Evolutionary conservation across 2,113 vertebrate species (phyloP), one percentile per base, ranked within the genome.

Genomic region (Lutjanus erythropterus): DNA sequence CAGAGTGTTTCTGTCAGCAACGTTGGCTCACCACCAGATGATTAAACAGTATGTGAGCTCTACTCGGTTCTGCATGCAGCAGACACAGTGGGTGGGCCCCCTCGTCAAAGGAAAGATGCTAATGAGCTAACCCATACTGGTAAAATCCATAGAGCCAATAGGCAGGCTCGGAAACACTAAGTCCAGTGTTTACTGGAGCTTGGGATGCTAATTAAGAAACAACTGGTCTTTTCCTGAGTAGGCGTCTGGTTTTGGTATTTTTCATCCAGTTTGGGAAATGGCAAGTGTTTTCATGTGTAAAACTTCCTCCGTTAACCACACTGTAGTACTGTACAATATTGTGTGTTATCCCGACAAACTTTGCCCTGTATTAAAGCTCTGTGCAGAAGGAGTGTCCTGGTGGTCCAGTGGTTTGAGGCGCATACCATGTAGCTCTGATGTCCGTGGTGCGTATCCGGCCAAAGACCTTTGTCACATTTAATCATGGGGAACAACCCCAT

Each of bases 71-170:
- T 61, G 85, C 55, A 59, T 69, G 78, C 85, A 69, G 79, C 81
- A 76, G 64, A 61, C 92, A n/a, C 85, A 82, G 88, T 94, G 93
- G 88, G 93, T 93, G 93, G 93, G 87, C 93, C 83, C 78, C 78
- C 86, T 84, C 67, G 81, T 93, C 93, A 87, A 84, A 64, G 80
- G 80, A 81, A 86, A 81, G 82, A 93, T 90, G 91, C 90, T 93
- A 92, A 91, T 87, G 89, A 88, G 87, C 75, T 86, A 86, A 88
- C 71, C 80, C 80, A 46, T 79, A 78, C 86, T 91, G 77, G 84
- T 83, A 80, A 82, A 87, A 81, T 81, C 83, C 78, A 73, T 77
- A 76, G 56, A 79, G 70, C 75, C 85, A 80, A 85, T 85, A 82
- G 71, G 69, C 74, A 52, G 64, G 37, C 77, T 85, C 35, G 39